Base-by-base conservation (phyloP, 2,113 vertebrate genomes). In the Ictalurus punctatus region DNA sequence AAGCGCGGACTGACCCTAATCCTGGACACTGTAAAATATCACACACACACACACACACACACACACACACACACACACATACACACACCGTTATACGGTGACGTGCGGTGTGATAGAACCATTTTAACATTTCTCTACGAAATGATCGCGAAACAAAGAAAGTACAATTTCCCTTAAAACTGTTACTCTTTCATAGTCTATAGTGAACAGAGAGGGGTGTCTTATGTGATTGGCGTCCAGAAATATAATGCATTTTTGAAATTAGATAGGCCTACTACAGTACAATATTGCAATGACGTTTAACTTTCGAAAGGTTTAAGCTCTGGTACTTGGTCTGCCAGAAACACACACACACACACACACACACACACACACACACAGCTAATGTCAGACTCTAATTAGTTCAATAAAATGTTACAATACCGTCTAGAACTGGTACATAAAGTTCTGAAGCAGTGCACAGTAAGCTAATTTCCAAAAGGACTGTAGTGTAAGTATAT, bases 371-470 rank as follows among this genome's bases (percentile, higher is more conserved):
- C 48, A 52, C 48, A 37, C 79, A 79, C 84, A 87, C 84, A 83
- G 76, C 86, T 74, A 86, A 67, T 87, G 87, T 84, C 65, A 92
- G 78, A 73, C 89, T 67, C 87, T 37, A 58, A 90, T 87, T 83
- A 88, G 84, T 90, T 90, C 74, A 90, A 93, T 93, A 91, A 93
- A 94, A 91, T 44, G 90, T 89, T 89, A 89, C 90, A 88, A 90
- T 89, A 85, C 81, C 78, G 86, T 85, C 67, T 89, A 80, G 54
- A 90, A 91, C 83, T 80, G 86, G 91, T 90, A 91, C 90, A 93
- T 92, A 90, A 92, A 94, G 90, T 90, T 63, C 83, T 59, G 87
- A 86, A 86, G 34, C 65, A 89, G 90, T 69, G 80, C 84, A 76
- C 19, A 83, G 85, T 34, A 54, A 90, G 81, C 85, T 94, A 13